Evolutionary conservation across 2,797 vertebrate genomes (phyloP), one percentile per base, ranked within the genome.

Genomic region (Pseudotriccus pelzelni): DNA sequence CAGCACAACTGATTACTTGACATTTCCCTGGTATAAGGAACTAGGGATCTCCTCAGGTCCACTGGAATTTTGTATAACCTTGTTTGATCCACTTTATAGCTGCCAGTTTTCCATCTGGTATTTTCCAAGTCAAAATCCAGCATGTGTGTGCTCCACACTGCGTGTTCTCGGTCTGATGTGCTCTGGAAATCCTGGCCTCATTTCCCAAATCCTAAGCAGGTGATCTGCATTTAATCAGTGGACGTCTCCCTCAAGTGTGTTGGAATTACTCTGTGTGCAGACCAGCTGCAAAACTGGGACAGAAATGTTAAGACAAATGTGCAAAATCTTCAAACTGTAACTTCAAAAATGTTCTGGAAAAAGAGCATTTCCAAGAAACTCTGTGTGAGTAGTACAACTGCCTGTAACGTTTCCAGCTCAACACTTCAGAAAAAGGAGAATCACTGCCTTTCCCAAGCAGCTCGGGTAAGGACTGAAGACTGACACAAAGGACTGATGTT

Each of bases 171-270:
- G 43, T 14, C 47, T 62, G 82, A 52, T 50, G 72, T 69, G 76
- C 63, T 80, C 85, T 91, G 87, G 73, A 94, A 96, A 95, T 84
- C 85, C 77, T 79, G 89, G 70, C 86, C 78, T 92, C 53, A 9
- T 88, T 94, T 95, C 83, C 73, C 76, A 77, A 74, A 88, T 30
- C 58, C 56, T 69, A 34, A 74, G 76, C 85, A 86, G 94, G 92
- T 85, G 79, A 83, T 80, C 47, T 83, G 64, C 56, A 41, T 77
- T 91, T 67, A 59, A n/a, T 1, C 68, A 76, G 39, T 36, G 21
- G 25, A 66, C 14, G 18, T 55, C 66, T 89, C 75, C 59, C 52
- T 70, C 44, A 80, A 85, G 52, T 22, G 39, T 63, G 27, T 9
- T 70, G 72, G 60, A 83, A 80, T 89, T 41, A 87, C 47, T 36